phyloP scores from a whole-genome alignment of 2,113 vertebrate species.

The Colossoma macropomum region DNA sequence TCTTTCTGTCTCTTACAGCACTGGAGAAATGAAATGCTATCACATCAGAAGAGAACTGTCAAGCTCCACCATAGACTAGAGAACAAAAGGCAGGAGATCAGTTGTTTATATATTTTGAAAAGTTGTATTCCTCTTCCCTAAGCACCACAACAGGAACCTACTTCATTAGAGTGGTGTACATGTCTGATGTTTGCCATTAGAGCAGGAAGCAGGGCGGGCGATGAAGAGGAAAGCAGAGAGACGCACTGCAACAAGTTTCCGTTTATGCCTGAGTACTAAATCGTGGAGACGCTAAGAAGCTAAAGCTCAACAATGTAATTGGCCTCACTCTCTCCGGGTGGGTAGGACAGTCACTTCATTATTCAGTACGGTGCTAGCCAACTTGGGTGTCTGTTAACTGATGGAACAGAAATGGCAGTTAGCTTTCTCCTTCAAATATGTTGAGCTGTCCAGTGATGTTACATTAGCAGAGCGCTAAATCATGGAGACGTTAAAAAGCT shows the following conservation, averaged over 20 bases:
- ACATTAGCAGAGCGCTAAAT: background rate
- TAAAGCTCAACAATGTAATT: background rate
- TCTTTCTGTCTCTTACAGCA: background rate
- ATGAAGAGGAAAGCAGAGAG: background rate
- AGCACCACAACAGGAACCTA: background rate
- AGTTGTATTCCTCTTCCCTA: background rate
- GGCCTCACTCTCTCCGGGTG: no score
- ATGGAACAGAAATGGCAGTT: no score
- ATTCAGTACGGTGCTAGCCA: no score
- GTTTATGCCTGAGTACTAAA: slow-evolving; percentile 7
- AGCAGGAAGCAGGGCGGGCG: background rate
- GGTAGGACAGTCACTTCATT: no score
- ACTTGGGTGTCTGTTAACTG: no score
- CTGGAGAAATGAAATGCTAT: background rate
- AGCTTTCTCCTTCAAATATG: no score
- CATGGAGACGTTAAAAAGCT: background rate
- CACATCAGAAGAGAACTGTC: background rate
- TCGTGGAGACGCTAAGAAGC: background rate
- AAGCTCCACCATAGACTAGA: background rate
- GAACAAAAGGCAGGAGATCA: background rate
- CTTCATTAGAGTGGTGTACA: background rate
- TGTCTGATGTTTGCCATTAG: background rate
- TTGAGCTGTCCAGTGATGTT: no score
- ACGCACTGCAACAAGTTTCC: background rate
- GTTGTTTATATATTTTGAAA: background rate